A percentile compares a stretch with the other conserved stretches of the same genome.
These are phyloP conservation scores for Jacana jacana DNA, from an alignment of 2,113 vertebrate genomes.

Conservation along the genomic window DNA sequence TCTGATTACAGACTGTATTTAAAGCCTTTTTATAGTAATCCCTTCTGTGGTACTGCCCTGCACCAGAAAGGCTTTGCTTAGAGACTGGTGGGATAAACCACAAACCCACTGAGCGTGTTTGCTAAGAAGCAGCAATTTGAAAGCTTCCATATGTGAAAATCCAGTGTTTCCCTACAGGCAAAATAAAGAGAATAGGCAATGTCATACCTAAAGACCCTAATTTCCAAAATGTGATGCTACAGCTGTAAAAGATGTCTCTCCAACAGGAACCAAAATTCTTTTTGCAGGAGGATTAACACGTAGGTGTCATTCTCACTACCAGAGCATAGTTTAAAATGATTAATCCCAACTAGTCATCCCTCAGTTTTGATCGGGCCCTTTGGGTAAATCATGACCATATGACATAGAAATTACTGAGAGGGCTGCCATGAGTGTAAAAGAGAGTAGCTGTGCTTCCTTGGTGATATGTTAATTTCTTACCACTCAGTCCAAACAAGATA, in stretches of 20 bases:
- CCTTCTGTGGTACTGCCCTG: conserved; percentile 57
- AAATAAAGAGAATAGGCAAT: background rate
- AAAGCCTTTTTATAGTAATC: conserved; percentile 65
- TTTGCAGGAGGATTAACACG: accelerated
- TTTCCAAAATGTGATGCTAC: background rate
- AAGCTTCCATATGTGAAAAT: conserved; percentile 38
- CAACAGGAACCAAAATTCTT: background rate
- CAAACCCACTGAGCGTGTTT: background rate
- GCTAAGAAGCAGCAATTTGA: conserved; percentile 39
- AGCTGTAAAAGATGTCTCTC: background rate
- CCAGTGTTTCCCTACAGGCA: background rate
- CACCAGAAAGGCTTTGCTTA: conserved; percentile 57
- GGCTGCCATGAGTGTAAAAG: background rate
- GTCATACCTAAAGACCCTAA: background rate
- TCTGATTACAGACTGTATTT: conserved; percentile 65
- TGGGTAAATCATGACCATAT: background rate
- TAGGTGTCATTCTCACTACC: background rate
- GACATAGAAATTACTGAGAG: background rate
- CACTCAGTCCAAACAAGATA: background rate
- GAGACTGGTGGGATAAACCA: conserved; percentile 58
- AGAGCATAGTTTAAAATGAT: background rate
- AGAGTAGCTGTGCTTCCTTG: background rate
- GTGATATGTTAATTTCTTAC: background rate
- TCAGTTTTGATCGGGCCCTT: background rate
- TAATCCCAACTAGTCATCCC: background rate